These are phyloP conservation scores for Semotilus atromaculatus DNA, from an alignment of 2,797 vertebrate species.

Conservation along the genomic window DNA sequence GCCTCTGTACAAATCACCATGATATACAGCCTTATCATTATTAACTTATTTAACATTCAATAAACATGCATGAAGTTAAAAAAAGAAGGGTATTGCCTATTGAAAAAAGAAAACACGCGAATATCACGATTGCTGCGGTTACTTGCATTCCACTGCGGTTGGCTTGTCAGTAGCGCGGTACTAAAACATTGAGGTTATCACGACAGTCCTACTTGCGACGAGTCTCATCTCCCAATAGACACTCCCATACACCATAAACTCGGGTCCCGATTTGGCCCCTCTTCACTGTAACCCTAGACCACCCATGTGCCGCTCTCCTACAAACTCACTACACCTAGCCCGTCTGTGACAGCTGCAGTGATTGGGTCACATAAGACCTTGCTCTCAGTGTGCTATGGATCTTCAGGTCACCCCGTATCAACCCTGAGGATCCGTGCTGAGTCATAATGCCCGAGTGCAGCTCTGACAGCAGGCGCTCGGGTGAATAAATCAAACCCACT, in stretches of 20 bases:
- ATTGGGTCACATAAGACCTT: conserved; percentile 50
- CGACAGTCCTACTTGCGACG: background rate
- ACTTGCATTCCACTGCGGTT: no score
- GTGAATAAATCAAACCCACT: conserved; percentile 44
- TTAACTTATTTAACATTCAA: no score
- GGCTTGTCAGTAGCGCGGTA: no score
- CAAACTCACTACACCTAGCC: conserved; percentile 23
- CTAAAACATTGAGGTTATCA: no score
- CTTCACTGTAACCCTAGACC: conserved; percentile 47
- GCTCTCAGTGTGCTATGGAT: conserved; percentile 38
- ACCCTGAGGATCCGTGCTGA: conserved; percentile 26
- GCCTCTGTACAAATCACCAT: no score
- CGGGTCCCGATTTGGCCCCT: conserved; percentile 28
- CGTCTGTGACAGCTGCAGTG: conserved; percentile 59
- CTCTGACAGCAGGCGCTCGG: conserved; percentile 38
- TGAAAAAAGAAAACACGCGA: no score
- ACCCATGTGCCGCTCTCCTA: conserved; percentile 37
- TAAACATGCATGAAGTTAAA: no score
- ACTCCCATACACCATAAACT: conserved; percentile 6
- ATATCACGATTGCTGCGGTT: no score
- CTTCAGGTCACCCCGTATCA: conserved; percentile 43
- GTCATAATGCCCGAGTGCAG: conserved; percentile 18
- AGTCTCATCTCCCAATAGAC: background rate
- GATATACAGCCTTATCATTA: no score
- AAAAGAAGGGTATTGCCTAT: no score